These are phyloP conservation scores for Myopa testacea DNA, from an alignment of 2,888 invertebrate species.

Conservation along the genomic window DNA sequence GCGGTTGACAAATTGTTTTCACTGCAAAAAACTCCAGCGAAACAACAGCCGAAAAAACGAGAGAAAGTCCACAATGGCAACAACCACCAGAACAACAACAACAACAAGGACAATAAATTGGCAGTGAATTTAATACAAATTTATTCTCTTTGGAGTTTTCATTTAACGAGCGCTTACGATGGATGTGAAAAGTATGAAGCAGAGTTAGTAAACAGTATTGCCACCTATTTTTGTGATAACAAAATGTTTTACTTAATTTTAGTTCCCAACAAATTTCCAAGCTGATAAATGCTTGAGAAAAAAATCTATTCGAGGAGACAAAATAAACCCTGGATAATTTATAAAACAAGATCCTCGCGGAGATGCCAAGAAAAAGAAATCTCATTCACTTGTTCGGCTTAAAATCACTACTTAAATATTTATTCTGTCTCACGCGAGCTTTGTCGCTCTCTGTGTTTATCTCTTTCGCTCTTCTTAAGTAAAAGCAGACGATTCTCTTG, in stretches of 20 bases:
- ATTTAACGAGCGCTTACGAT: background rate
- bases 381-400: background rate
- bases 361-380: background rate
- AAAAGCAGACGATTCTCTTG: background rate
- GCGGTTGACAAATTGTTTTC: constrained; percentile 37
- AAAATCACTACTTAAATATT: background rate
- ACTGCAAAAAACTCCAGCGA: background rate
- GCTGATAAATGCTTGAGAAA: no score
- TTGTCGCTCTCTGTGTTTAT: background rate
- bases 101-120: background rate
- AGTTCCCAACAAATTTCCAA: no score
- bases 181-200: background rate
- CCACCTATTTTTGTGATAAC: background rate
- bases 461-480: background rate
- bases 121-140: constrained; percentile 32
- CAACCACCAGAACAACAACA: background rate
- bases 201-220: background rate
- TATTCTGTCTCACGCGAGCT: background rate
- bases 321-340: background rate
- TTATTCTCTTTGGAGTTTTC: constrained; percentile 22
- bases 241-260: no score
- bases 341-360: background rate
- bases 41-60: background rate
- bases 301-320: no score
- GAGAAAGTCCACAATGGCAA: background rate